A percentile compares a stretch with the other conserved stretches of the same genome.
Conservation (phyloP, 2,113 vertebrate species). For the Caranx melampygus region DNA sequence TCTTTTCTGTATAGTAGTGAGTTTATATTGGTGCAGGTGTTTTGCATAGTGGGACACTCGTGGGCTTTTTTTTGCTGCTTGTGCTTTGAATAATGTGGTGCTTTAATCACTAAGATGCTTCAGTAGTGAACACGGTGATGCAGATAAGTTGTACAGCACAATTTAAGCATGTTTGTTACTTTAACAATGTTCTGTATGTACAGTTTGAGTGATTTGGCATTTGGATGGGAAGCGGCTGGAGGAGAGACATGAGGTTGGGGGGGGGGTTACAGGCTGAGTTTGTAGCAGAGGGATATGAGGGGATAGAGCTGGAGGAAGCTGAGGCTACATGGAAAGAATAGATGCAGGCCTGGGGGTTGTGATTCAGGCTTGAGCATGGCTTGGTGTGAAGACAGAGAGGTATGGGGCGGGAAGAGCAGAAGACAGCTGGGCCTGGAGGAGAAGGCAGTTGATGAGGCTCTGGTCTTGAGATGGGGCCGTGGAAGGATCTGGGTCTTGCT, state of each 20-base stretch:
- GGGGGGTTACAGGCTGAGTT: slow-evolving; percentile 21
- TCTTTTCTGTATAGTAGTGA: not conserved
- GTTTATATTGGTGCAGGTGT: not conserved
- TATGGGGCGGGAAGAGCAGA: slow-evolving; percentile 38
- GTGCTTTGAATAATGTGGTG: not conserved
- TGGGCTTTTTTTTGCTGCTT: not conserved
- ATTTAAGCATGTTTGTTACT: not conserved
- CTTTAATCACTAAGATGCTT: not conserved
- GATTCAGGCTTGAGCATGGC: slow-evolving; percentile 53
- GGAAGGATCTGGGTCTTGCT: slow-evolving; percentile 71
- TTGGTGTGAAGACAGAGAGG: slow-evolving; percentile 63
- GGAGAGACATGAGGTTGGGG: slow-evolving; percentile 2
- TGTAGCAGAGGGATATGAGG: slow-evolving; percentile 39
- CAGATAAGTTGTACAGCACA: too few species aligned
- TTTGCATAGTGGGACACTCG: not conserved
- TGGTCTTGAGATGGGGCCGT: slow-evolving; percentile 63
- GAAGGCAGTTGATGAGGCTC: slow-evolving; percentile 61
- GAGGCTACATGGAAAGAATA: slow-evolving; percentile 45
- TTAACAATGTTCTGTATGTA: not conserved
- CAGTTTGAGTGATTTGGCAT: slow-evolving; percentile 5
- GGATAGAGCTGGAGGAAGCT: slow-evolving; percentile 27
- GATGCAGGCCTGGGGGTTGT: slow-evolving; percentile 54
- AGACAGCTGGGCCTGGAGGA: slow-evolving; percentile 72
- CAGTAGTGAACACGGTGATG: not conserved
- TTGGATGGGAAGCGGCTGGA: slow-evolving; percentile 24